Evolutionary conservation across 2,888 invertebrate species (phyloP).

Genomic region (Micoletzkya japonica): DNA sequence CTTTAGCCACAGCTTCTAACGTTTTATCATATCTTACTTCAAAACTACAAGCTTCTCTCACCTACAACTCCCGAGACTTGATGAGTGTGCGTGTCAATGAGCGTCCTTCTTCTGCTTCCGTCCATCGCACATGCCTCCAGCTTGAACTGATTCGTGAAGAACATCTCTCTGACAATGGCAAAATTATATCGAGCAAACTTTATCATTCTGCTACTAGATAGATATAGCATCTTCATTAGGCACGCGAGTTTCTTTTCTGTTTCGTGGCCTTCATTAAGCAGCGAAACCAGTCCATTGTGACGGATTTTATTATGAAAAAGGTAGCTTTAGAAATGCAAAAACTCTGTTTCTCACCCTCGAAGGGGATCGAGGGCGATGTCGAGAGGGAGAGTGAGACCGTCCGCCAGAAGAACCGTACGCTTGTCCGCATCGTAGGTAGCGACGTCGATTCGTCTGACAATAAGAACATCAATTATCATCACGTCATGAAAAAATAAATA

Average conservation of each 20-base stretch:
- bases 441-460: constrained; percentile 82
- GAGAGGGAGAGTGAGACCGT: constrained; percentile 85
- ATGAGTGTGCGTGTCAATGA: constrained; percentile 88
- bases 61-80: constrained; percentile 86
- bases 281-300: no score
- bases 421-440: constrained; percentile 82
- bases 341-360: constrained; percentile 71
- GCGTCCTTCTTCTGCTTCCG: constrained; percentile 80
- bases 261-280: no score
- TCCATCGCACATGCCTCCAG: constrained; percentile 90
- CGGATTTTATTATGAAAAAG: no score
- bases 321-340: not conserved
- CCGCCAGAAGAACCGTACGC: constrained; percentile 87
- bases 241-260: no score
- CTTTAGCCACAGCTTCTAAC: no score
- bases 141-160: constrained; percentile 71
- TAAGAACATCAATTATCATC: not conserved
- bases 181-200: not conserved
- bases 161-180: constrained; percentile 67
- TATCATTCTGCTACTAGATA: no score
- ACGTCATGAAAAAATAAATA: not conserved
- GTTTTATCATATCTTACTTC: no score
- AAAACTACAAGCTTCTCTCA: no score
- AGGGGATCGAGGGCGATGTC: constrained; percentile 92
- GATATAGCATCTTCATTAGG: no score